These are phyloP conservation scores for Ptychadena robeensis DNA, from an alignment of 2,797 vertebrate genomes.

Conservation along the genomic window DNA sequence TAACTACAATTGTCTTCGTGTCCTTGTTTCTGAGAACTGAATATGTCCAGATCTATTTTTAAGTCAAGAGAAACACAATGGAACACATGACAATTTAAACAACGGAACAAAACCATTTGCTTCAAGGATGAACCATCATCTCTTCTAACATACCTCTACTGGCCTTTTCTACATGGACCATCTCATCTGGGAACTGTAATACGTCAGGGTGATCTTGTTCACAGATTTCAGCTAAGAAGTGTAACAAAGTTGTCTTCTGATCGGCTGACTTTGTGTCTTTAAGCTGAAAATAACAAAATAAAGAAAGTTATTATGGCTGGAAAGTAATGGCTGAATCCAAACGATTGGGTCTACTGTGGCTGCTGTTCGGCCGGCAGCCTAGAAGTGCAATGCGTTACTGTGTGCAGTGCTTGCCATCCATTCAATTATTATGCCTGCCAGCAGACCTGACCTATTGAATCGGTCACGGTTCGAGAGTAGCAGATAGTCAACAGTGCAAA, in stretches of 20 bases:
- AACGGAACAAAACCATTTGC: background rate
- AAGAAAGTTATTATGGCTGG: background rate
- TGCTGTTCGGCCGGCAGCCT: no score
- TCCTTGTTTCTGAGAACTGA: no score
- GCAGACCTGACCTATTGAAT: no score
- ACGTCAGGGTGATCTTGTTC: slow-evolving; percentile 82
- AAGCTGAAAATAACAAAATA: slow-evolving; percentile 70
- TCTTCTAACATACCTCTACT: slow-evolving; percentile 81
- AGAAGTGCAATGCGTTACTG: no score
- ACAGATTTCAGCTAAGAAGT: slow-evolving; percentile 86
- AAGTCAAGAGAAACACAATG: no score
- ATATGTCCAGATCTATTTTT: no score
- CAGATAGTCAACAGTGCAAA: no score
- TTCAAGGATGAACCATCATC: background rate
- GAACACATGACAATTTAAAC: no score
- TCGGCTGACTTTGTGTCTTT: slow-evolving; percentile 81
- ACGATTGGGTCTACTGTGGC: no score
- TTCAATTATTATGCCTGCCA: background rate
- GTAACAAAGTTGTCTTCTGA: slow-evolving; percentile 87
- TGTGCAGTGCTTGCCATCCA: background rate
- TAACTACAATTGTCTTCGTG: no score
- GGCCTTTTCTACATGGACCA: slow-evolving; percentile 91
- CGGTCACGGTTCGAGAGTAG: no score
- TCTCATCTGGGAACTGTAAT: slow-evolving; percentile 85
- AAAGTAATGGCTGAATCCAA: no score